Evolutionary conservation across 2,797 vertebrate genomes (phyloP).

Genomic region (Botia kubotai): DNA sequence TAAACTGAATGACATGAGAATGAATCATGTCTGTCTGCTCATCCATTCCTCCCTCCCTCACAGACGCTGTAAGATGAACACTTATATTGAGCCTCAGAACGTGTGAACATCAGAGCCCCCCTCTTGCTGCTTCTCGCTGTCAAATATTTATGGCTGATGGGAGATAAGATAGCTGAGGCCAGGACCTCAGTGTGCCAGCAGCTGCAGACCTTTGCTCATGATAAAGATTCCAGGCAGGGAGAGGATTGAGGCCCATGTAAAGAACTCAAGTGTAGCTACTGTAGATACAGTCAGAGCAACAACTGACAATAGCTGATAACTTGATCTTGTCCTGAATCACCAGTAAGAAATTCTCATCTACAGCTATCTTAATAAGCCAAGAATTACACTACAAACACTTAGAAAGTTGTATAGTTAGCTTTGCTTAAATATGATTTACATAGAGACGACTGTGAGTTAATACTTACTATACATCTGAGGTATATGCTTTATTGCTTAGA

Average conservation of each 20-base stretch:
- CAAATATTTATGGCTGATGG: conserved; percentile 84
- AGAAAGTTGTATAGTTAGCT: too few species aligned
- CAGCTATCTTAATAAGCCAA: too few species aligned
- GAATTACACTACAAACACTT: too few species aligned
- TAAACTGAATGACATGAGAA: conserved; percentile 4
- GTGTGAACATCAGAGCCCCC: conserved; percentile 61
- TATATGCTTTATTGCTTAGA: too few species aligned
- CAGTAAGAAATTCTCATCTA: too few species aligned
- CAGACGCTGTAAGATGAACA: conserved; percentile 55
- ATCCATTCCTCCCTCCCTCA: conserved; percentile 1
- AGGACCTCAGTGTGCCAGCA: conserved; percentile 80
- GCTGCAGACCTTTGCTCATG: conserved; percentile 83
- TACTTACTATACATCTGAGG: too few species aligned
- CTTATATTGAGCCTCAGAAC: conserved; percentile 60
- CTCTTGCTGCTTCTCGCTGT: conserved; percentile 66
- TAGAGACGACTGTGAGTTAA: too few species aligned
- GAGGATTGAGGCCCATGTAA: conserved; percentile 40
- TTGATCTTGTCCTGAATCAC: neutral
- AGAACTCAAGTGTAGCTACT: conserved; percentile 59
- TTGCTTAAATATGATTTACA: too few species aligned
- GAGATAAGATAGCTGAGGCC: conserved; percentile 81
- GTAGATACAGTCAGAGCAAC: neutral
- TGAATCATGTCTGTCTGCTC: neutral
- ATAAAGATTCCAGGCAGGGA: conserved; percentile 77
- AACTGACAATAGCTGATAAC: neutral